Conservation (phyloP, 2,113 vertebrate species). For the Coturnix japonica region DNA sequence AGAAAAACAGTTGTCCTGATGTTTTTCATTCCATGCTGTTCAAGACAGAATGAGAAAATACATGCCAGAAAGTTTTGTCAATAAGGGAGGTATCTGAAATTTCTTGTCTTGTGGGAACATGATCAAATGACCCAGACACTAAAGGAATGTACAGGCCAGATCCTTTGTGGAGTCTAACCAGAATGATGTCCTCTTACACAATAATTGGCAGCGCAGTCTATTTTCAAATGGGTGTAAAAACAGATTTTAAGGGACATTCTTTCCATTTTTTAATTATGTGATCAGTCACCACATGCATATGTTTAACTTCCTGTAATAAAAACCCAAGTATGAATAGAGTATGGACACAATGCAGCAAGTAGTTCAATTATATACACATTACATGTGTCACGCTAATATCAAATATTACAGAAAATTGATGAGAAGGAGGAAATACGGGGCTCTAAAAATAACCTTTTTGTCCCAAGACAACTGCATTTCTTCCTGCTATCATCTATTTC, state of each 20-base stretch:
- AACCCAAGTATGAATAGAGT: not conserved
- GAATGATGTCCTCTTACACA: not conserved
- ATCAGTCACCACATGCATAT: not conserved
- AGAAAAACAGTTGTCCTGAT: not conserved
- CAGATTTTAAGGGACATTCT: not conserved
- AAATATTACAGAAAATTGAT: not conserved
- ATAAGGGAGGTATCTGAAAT: not conserved
- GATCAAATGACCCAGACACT: not conserved
- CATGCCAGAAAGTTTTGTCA: not conserved
- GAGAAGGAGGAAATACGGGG: not conserved
- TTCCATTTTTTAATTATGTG: not conserved
- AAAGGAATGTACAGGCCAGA: not conserved
- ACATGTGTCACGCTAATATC: not conserved
- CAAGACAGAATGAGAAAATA: not conserved
- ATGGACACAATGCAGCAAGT: not conserved
- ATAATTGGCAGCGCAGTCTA: not conserved
- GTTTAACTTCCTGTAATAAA: not conserved
- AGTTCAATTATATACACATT: not conserved
- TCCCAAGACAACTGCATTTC: not conserved
- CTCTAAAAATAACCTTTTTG: slow-evolving; percentile 11
- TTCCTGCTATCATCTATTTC: not conserved
- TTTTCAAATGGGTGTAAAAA: not conserved
- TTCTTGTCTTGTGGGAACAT: not conserved
- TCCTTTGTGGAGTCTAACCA: not conserved
- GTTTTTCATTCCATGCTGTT: not conserved